Evolutionary conservation across 2,888 invertebrate genomes (phyloP), one percentile per base, ranked within the genome.

Genomic region (Neuroscelio doddi): DNA sequence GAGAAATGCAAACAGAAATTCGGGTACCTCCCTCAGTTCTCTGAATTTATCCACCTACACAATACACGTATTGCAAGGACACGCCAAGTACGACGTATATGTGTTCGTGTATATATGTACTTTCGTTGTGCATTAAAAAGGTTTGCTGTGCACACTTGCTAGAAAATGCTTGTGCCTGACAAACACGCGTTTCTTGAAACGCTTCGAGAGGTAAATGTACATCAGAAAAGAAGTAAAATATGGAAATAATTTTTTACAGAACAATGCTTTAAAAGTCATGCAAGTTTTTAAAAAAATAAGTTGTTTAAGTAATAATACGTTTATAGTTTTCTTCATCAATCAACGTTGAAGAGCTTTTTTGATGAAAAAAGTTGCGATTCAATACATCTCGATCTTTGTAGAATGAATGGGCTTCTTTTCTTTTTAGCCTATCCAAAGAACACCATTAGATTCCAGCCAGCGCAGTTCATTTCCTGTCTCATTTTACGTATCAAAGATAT

Each of bases 1-100:
- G 36, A 36, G 36, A 36, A 36, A 36, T 36, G 36, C 36, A 36
- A 36, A 36, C 36, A 36, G 14, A 15, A 36, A 36, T 36, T 36
- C 36, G 36, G 36, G 10, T 36, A 14, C 14, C 36, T 36, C 36
- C 14, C 15, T 36, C 14, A 12, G 12, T 5, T 36, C 36, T 14
- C 36, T 5, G 36, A 32, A 32, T 32, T 32, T 12, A n/a, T 3
- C 32, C 32, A 12, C 10, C 32, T 32, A 10, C 32, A 32, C 32
- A 32, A 32, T 32, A 32, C 10, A 32, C 32, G 32, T 32, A 32
- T 32, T 10, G 32, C 32, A 12, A 32, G 10, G 32, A 32, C 32
- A 36, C 14, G 36, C 10, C 1, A 8, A 4, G 2, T 14, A 14
- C 15, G 10, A 36, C 36, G 12, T 14, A n/a, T 32, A 9, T 14